Evolutionary conservation across 2,113 vertebrate species (phyloP), one percentile per base, ranked within the genome.

Genomic region (Psophia crepitans): DNA sequence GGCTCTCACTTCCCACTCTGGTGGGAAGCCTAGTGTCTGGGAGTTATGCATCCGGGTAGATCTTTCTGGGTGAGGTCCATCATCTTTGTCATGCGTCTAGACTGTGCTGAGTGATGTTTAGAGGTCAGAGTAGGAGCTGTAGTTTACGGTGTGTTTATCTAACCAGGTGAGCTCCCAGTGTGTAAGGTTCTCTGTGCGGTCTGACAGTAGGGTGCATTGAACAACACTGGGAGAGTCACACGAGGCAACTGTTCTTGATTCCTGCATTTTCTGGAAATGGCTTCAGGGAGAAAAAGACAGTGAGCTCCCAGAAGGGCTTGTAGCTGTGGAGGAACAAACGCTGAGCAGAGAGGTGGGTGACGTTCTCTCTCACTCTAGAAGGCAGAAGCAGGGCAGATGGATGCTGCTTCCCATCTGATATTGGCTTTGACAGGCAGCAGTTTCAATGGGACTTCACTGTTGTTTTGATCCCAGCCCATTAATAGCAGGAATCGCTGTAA

Each of bases 401-500:
- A 94, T 23, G 32, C 65, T 89, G 2, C 70, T 97, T 92, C 74
- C 93, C 70, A 69, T 89, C 93, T 93, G 97, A 95, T 97, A 81
- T 28, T 95, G 94, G 90, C 94, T 96, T 96, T 89, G 94, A 91
- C 95, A 93, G 91, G 90, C 90, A 64, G 95, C 90, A 86, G 4
- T 98, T 98, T 98, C 97, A 94, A 61, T 92, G 96, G 95, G 95
- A 96, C 90, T 85, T 95, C 69, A 76, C 92, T 95, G 90, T 77
- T 96, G 89, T 90, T 98, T 96, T 92, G 96, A 96, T 97, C 97
- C 96, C 94, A 94, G 93, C 39, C 97, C 96, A 95, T 95, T 98
- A 97, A 97, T 97, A 95, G 96, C 75, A 97, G 96, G 92, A 96
- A 94, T 94, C 96, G 87, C 96, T 97, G 96, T 97, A 97, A 98